Evolutionary conservation across 2,888 invertebrate genomes (phyloP).

Genomic region (Hipparchia semele): DNA sequence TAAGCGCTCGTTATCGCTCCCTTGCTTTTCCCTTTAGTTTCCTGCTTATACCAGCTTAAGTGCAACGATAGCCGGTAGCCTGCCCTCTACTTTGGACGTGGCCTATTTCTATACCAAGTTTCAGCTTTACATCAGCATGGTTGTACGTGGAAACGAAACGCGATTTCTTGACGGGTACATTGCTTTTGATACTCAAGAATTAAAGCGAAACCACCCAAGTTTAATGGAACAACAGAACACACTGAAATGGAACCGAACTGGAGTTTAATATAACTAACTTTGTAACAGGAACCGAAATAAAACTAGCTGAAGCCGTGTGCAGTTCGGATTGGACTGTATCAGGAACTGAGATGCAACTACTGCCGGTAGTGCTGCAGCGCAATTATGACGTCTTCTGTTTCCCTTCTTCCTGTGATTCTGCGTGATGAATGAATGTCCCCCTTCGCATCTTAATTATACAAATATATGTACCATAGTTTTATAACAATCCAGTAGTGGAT

Average conservation of each 20-base stretch:
- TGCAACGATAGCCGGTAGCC: no score
- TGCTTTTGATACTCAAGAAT: no score
- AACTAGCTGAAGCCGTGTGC: neutral
- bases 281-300: neutral
- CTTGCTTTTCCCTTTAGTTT: no score
- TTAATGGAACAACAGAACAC: neutral
- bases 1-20: no score
- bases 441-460: neutral
- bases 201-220: no score
- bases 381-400: conserved; percentile 9
- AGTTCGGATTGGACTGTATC: neutral
- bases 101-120: no score
- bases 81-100: no score
- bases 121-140: no score
- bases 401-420: conserved; percentile 13
- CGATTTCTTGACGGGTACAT: no score
- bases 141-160: neutral
- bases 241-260: neutral
- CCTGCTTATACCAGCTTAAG: no score
- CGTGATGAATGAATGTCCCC: conserved; percentile 5
- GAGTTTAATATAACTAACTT: neutral
- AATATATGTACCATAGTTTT: neutral
- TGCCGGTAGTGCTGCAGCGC: neutral
- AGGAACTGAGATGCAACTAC: conserved; percentile 3
- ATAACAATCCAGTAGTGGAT: neutral